Evolutionary conservation across 1,140 invertebrate species (phyloP).

Genomic region (Trachymyrmex cornetzi): DNA sequence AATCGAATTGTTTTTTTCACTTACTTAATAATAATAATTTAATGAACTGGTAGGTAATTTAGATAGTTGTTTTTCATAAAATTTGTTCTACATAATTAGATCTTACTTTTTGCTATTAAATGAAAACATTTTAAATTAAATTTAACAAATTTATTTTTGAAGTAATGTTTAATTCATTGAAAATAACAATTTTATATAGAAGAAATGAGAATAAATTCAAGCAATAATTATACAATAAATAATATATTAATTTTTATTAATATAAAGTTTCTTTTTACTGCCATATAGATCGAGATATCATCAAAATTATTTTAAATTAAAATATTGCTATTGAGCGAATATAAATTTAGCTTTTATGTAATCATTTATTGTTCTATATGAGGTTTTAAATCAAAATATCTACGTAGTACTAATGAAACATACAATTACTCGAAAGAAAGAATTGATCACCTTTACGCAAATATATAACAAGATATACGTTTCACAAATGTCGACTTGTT

Average conservation of each 20-base stretch:
- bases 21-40: background rate
- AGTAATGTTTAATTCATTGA: background rate
- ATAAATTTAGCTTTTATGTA: background rate
- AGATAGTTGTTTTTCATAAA: background rate
- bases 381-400: background rate
- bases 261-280: background rate
- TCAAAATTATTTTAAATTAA: background rate
- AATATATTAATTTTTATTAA: background rate
- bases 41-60: background rate
- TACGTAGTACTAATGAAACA: background rate
- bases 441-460: slow-evolving; percentile 1
- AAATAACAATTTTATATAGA: background rate
- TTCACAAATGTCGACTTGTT: background rate
- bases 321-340: background rate
- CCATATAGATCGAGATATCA: background rate
- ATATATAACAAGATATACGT: slow-evolving; percentile 12
- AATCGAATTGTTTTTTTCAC: no score
- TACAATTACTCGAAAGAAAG: background rate
- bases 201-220: background rate
- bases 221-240: background rate
- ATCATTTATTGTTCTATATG: background rate
- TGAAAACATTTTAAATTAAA: background rate
- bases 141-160: background rate
- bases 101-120: background rate
- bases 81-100: background rate